phyloP scores from a whole-genome alignment of 2,113 vertebrate genomes.

The Balaeniceps rex region DNA sequence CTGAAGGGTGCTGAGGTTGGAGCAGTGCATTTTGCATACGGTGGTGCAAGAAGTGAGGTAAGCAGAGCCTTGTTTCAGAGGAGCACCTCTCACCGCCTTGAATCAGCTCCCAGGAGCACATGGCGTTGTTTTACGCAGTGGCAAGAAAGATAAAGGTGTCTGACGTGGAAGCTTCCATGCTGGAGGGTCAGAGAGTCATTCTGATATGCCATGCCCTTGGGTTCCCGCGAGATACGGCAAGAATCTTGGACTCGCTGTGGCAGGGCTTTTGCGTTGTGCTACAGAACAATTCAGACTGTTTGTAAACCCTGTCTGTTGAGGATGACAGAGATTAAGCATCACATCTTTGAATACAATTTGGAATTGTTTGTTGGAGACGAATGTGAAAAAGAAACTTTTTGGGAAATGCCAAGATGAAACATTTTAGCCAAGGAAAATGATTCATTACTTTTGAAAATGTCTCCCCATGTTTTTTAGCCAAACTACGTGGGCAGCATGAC shows the following conservation, averaged over 20 bases:
- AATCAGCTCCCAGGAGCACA: not conserved
- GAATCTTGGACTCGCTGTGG: not conserved
- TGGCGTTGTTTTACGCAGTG: rapidly evolving
- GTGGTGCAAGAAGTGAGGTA: too few species aligned
- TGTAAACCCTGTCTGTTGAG: not conserved
- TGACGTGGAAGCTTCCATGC: not conserved
- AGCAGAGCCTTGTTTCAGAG: not conserved
- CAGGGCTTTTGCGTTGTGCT: not conserved
- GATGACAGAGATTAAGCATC: not conserved
- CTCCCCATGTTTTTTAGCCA: not conserved
- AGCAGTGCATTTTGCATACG: not conserved
- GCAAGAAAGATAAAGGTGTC: not conserved
- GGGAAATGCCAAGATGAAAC: not conserved
- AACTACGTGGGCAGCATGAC: not conserved
- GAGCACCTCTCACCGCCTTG: not conserved
- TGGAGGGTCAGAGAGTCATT: not conserved
- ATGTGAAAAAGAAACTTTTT: not conserved
- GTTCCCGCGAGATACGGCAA: rapidly evolving
- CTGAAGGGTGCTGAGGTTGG: not conserved
- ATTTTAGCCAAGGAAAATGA: not conserved
- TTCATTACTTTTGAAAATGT: not conserved
- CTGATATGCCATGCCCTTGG: not conserved
- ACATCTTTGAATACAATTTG: not conserved
- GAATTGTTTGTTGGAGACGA: not conserved
- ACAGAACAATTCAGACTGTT: not conserved